Conservation (phyloP, 2,888 invertebrate genomes). For the Pollenia griseotomentosa region DNA sequence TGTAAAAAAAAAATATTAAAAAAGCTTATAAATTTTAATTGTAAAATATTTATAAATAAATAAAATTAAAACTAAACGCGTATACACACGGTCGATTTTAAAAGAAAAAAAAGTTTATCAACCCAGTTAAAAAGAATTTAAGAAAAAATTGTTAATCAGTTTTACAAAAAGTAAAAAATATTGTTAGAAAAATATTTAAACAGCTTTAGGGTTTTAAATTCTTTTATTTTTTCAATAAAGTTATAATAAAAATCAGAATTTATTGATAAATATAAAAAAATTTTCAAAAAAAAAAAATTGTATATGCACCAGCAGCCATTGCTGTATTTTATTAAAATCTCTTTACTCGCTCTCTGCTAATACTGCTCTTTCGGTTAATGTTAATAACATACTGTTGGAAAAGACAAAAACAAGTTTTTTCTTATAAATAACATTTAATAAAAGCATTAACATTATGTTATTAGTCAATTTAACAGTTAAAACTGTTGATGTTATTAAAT, state of each 20-base stretch:
- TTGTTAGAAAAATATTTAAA: not conserved
- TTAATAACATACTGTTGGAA: not conserved
- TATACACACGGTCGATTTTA: conserved; percentile 4
- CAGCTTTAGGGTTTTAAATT: not conserved
- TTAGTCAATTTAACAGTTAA: conserved; percentile 1
- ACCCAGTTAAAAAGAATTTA: too few relatives aligned
- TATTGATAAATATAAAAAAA: conserved; percentile 27
- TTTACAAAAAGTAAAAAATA: not conserved
- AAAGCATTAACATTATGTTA: not conserved
- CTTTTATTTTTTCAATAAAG: too few relatives aligned
- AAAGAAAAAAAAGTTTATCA: not conserved
- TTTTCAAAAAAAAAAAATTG: conserved; percentile 45
- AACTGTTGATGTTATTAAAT: not conserved
- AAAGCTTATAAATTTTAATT: conserved; percentile 42
- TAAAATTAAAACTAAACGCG: not conserved
- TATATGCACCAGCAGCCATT: conserved; percentile 61
- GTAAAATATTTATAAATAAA: not conserved
- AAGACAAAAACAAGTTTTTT: not conserved
- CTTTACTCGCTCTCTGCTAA: not conserved
- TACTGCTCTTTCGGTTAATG: not conserved
- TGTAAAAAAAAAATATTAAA: conserved; percentile 51
- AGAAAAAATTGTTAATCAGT: not conserved
- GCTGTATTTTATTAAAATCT: conserved; percentile 50
- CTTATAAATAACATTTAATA: not conserved
- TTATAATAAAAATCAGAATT: not conserved